Evolutionary conservation across 2,797 vertebrate species (phyloP), one percentile per base, ranked within the genome.

Genomic region (Chiloscyllium punctatum): DNA sequence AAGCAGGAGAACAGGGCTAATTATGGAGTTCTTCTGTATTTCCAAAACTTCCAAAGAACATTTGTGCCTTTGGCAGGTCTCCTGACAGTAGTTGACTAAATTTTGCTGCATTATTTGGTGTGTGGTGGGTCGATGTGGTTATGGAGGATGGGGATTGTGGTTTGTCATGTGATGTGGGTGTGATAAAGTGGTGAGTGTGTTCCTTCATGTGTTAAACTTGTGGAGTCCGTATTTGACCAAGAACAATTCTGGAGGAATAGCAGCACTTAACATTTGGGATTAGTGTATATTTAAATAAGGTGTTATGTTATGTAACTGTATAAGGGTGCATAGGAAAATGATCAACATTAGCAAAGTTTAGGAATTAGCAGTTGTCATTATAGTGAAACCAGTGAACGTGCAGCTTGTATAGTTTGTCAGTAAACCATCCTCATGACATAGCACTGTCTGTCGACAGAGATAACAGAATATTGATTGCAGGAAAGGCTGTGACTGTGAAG

Each of bases 401-500:
- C n/a, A 68, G 23, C 21, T 92, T 69, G 21, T 92, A 7, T 69
- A 16, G 33, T 68, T 92, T 92, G 87, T 62, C 27, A 33, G n/a
- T 69, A 92, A 68, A 68, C 68, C 68, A 37, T 0, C 90, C 3
- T 69, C 23, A 69, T 92, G 37, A 69, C 90, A 42, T 8, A 92
- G 33, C n/a, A 25, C 33, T 92, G 66, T 92, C 90, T 69, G n/a
- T 42, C 13, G 62, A 37, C 90, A 68, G 66, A 37, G 66, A 18
- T n/a, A 92, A 92, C 62, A 92, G n/a, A 92, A 66, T 92, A 69
- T 92, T 69, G 68, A 92, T 92, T 68, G 62, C n/a, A 11, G 42
- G n/a, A 92, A 66, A 92, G 66, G n/a, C 69, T 92, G 37, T 92
- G 90, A 42, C 90, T 92, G 62, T 6, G 62, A 42, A 69, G 66